Evolutionary conservation across 2,113 vertebrate species (phyloP), one percentile per base, ranked within the genome.

Genomic region (Scophthalmus maximus): DNA sequence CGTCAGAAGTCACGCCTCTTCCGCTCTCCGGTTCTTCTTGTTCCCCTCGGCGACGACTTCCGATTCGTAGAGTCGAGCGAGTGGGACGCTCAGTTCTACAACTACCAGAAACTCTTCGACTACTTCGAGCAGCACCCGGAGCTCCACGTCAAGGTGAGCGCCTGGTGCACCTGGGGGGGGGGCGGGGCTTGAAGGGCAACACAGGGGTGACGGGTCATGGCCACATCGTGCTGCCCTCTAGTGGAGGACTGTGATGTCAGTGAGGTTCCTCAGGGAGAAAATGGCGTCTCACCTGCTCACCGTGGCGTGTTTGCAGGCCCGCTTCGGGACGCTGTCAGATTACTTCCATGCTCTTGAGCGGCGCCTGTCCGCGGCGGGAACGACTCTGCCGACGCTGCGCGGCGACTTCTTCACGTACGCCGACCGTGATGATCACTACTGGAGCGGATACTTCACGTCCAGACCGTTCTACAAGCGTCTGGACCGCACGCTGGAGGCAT

Each of bases 371-470:
- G 3, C 63, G 0, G 1, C 46, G 0, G 75, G 11, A 32, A 26
- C 29, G 0, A 22, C 23, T 18, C 92, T 97, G 34, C 97, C 96
- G 4, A 86, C 93, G 30, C 8, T 98, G 7, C 93, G 95, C 40
- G 97, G 97, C 22, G 97, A 98, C 90, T 98, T 98, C 89, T 98
- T 98, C 89, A 97, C 97, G 0, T 98, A 98, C 7, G 96, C 97
- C 0, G 97, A 98, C 91, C 92, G 96, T 27, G 96, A 98, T 20
- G 94, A 98, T 76, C 96, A 98, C 83, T 98, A 98, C 73, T 98
- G 97, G 96, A 98, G 96, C 53, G 96, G 96, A 4, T 98, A 96
- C 86, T 98, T 95, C 78, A 98, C 97, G 34, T 98, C 97, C 0
- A 93, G 97, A 29, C 97, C 97, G 0, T 98, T 98, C 75, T 98